Base-by-base conservation (phyloP, 1,140 invertebrate species). In the Lordiphosa collinella region DNA sequence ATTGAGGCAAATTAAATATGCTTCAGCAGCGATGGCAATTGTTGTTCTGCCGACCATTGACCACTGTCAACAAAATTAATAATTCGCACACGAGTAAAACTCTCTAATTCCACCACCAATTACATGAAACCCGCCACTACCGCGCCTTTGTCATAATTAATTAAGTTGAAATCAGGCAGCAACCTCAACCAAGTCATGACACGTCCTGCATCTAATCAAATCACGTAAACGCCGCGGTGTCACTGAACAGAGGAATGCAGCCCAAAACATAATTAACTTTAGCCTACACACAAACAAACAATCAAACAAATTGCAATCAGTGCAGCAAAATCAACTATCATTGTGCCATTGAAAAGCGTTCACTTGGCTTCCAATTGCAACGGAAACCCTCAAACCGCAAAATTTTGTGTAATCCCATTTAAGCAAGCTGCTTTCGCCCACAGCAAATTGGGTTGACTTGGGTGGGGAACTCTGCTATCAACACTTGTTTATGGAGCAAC, bases 321-420 rank as follows among this genome's bases (percentile, higher is more conserved):
- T 29, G 60, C 43, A 51, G 36, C 37, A 57, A 64, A 56, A 56
- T 35, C 41, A 61, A 62, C 68, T 49, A 53, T 66, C 56, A 57
- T 53, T 57, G 65, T 47, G 36, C 34, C 40, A 78, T 72, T 78
- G 71, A 62, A 68, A 76, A 70, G 37, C 44, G 44, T 71, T 76
- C 57, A 58, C 11, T 29, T 6, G 25, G 25, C n/a, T 3, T 16
- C 9, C 9, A 16, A 7, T 37, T 31, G n/a, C 13, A 10, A 9
- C 11, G 32, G n/a, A 14, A n/a, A 12, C 32, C 12, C 14, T 13
- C 9, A 49, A 35, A 49, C 63, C 72, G 43, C 62, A 72, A 37
- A 68, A 78, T 72, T 68, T 55, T 52, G 47, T 78, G 73, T 78
- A 78, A 78, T 76, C 74, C 63, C 55, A 78, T 76, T 68, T 76